These are phyloP conservation scores for Saturnia pavonia DNA, from an alignment of 2,888 invertebrate genomes.

Conservation along the genomic window DNA sequence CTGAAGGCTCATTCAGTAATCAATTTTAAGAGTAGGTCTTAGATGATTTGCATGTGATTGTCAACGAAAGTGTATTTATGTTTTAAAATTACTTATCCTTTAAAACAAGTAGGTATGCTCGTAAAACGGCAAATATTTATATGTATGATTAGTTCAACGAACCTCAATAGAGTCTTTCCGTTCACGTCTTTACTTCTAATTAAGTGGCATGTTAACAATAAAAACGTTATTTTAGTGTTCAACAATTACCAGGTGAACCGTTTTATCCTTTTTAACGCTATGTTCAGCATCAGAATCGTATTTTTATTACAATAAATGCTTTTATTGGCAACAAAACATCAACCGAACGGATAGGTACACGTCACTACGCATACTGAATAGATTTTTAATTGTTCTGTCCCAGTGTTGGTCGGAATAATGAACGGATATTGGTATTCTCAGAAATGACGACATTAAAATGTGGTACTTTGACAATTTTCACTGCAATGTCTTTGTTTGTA, in stretches of 20 bases:
- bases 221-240: constrained; percentile 57
- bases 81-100: background rate
- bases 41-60: no score
- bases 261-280: constrained; percentile 52
- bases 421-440: constrained; percentile 62
- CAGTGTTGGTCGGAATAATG: constrained; percentile 56
- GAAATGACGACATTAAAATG: constrained; percentile 53
- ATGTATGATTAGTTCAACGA: constrained; percentile 22
- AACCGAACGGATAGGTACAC: constrained; percentile 57
- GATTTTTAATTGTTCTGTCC: constrained; percentile 70
- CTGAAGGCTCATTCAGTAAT: background rate
- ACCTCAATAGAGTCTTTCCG: constrained; percentile 30
- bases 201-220: constrained; percentile 62
- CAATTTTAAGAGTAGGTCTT: background rate
- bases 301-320: constrained; percentile 60
- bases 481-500: constrained; percentile 39
- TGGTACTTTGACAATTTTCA: constrained; percentile 40
- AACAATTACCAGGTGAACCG: constrained; percentile 52
- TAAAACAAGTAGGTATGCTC: background rate
- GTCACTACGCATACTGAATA: constrained; percentile 62
- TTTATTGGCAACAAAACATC: constrained; percentile 68
- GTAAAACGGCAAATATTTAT: constrained; percentile 20
- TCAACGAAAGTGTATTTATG: background rate
- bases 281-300: constrained; percentile 63
- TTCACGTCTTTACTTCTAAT: constrained; percentile 55